Base-by-base conservation (phyloP, 2,888 invertebrate species). In the Polymixis flavicincta region DNA sequence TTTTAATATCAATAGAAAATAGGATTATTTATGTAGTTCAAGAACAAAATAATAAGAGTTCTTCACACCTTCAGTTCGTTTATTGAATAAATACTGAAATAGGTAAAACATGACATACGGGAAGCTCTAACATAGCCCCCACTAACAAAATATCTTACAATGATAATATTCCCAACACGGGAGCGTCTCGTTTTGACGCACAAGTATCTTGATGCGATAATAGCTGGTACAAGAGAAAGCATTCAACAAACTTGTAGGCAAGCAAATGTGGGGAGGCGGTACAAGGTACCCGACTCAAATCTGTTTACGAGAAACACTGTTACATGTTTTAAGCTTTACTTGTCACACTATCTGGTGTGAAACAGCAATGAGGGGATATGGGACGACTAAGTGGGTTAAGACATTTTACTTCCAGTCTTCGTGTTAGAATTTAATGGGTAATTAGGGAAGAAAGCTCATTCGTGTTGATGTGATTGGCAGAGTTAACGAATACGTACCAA, bases 201-300 rank as follows among this genome's bases (percentile, higher is more conserved):
- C 83, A 81, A 85, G 87, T 89, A 88, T 89, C 90, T 91, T 93
- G 92, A 95, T 94, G 89, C 92, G 92, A 93, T 95, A 94, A 95
- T 93, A 93, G 93, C 80, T 80, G 78, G 89, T 90, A 96, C 95
- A 95, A 88, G 94, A 86, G 93, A 95, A 96, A 95, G 92, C 95
- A 90, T 95, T 95, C 93, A 94, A 91, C 90, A 92, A 93, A 92
- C 93, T 94, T 93, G 92, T 91, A 87, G 88, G 82, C 84, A 86
- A 86, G 87, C 86, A 89, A 87, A 89, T 85, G 87, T 85, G 85
- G 89, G 89, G 90, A 89, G 85, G 82, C 83, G 74, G 78, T 89
- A 91, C 88, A 90, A 88, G 89, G 86, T 87, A 85, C 86, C 87
- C 84, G 73, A 88, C 89, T 90, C 89, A 90, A 94, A 94, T 94